Evolutionary conservation across 2,888 invertebrate genomes (phyloP), one percentile per base, ranked within the genome.

Genomic region (Luperina testacea): DNA sequence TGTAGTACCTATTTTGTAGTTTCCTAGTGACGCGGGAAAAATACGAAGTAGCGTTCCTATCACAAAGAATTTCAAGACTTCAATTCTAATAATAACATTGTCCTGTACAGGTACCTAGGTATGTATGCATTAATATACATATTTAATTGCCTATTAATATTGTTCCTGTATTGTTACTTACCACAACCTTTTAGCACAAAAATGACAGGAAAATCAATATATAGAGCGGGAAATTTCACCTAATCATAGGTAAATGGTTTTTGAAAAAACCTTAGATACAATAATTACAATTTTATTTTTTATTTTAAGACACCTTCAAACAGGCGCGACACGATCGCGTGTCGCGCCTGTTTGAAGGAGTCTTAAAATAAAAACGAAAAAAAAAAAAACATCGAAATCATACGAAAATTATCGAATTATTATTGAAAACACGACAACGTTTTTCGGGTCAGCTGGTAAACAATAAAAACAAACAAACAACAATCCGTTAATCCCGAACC

Each of bases 11-110:
- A 38, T 13, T 51, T 70, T n/a, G 1, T 24, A 27, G 63, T 83
- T 85, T 78, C 61, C 87, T 75, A 75, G 76, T 80, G 32, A 57
- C 69, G 73, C 79, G 83, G 82, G 88, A 80, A 81, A 27, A 81
- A 81, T 69, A 81, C 77, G 20, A 24, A 59, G 63, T n/a, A 48
- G 68, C 45, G 72, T 70, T 82, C 74, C 27, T 27, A 24, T 51
- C 24, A 24, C 27, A 70, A 72, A 81, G 70, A 70, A 85, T 77
- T 78, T 65, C 51, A 77, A 75, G 63, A 72, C 53, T 78, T 65
- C 24, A 57, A 42, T 78, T 73, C n/a, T 76, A 72, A 65, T 63
- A 73, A 67, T 72, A 48, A 57, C 15, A 57, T 85, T 87, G 71
- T 87, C 81, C 88, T 78, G 71, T 78, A 42, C 38, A n/a, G n/a